Evolutionary conservation across 2,113 vertebrate genomes (phyloP), one percentile per base, ranked within the genome.

Genomic region (Scytalopus superciliaris): DNA sequence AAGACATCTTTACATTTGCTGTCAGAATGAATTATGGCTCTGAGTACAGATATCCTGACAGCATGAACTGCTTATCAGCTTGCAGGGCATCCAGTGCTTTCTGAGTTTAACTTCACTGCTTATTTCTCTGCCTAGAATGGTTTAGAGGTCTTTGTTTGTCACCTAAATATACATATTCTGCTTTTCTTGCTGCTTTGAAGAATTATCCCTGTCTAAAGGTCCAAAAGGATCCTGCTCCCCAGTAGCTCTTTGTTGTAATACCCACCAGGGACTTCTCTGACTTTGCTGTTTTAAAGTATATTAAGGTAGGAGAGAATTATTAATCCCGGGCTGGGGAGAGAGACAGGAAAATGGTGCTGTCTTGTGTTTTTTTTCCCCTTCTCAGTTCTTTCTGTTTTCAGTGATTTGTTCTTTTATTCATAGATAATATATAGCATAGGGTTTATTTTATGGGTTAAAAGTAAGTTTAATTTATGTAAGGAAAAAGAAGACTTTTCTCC

Each of bases 1-100:
- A 92, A 96, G 91, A 79, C 79, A 79, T 91, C 90, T 95, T 94
- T 94, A 75, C 70, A 45, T 94, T 88, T 92, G 78, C 91, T 96
- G 92, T 95, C 94, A 94, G 81, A 64, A 30, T 66, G 89, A 97
- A 84, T 96, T 91, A 83, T 10, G 42, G 57, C 37, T 78, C 53
- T 66, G 70, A 83, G 28, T 45, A 19, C 67, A 19, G 45, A 40
- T 9, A 74, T 81, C 39, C 45, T 53, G 57, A 50, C 50, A 89
- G 74, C 91, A 62, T 4, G 33, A 84, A 14, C 60, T 87, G 81
- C 87, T 92, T 94, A 70, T 68, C 75, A 68, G 75, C 60, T 47
- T 44, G 49, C 53, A 70, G 35, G 55, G 87, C 90, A 82, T 72
- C 53, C 78, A 55, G 67, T 33, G n/a, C n/a, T 5, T 84, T 96